Percentiles rank a stretch among this genome's conserved stretches.
Conservation (phyloP, 2,797 vertebrate species). For the Euthynnus affinis region DNA sequence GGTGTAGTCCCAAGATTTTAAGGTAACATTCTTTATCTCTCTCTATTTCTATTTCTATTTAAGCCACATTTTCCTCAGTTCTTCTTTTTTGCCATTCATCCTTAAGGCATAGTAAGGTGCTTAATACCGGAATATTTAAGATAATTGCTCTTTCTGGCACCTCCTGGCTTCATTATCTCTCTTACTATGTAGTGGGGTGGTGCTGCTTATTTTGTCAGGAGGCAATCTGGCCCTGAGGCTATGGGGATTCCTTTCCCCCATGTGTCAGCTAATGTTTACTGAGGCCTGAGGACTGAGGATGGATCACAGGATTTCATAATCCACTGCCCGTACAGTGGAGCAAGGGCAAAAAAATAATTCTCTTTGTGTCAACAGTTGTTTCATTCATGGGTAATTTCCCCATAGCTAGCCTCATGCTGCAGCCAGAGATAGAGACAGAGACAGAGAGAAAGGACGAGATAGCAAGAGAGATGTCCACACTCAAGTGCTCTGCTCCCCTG, state of each 20-base stretch:
- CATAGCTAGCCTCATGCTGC: constrained; percentile 63
- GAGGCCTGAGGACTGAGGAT: constrained; percentile 78
- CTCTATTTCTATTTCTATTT: constrained; percentile 10
- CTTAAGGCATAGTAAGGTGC: constrained; percentile 49
- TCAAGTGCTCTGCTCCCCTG: constrained; percentile 65
- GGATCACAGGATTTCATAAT: constrained; percentile 85
- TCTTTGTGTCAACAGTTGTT: constrained; percentile 86
- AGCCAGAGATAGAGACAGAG: constrained; percentile 53
- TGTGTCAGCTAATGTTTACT: constrained; percentile 87
- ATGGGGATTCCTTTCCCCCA: constrained; percentile 84
- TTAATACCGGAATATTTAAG: constrained; percentile 65
- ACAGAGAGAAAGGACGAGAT: constrained; percentile 46
- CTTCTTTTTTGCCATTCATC: constrained; percentile 38
- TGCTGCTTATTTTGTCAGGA: constrained; percentile 70
- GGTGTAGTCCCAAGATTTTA: background rate
- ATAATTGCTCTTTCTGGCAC: constrained; percentile 71
- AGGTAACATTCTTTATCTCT: background rate
- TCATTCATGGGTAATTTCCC: constrained; percentile 85
- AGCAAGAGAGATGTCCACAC: constrained; percentile 63
- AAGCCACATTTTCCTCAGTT: constrained; percentile 2
- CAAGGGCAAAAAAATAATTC: constrained; percentile 81
- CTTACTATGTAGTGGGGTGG: constrained; percentile 60
- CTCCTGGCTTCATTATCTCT: constrained; percentile 75
- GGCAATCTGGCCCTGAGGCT: constrained; percentile 75
- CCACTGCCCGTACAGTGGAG: constrained; percentile 76